Evolutionary conservation across 2,888 invertebrate genomes (phyloP).

Genomic region (Lochmaea crataegi): DNA sequence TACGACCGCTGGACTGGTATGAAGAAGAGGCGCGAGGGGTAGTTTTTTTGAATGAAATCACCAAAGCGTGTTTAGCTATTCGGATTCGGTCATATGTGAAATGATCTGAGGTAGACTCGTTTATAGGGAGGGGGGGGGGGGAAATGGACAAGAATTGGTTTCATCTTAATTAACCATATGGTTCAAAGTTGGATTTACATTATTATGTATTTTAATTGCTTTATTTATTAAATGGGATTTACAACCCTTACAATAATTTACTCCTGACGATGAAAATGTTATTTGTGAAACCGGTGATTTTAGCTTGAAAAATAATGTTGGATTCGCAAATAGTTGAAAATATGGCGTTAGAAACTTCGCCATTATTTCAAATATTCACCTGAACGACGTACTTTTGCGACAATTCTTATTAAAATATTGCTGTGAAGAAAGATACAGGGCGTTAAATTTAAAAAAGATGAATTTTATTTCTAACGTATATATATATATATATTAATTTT

Average conservation of each 20-base stretch:
- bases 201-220: background rate
- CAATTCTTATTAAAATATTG: too few species aligned
- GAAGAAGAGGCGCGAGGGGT: slow-evolving; percentile 58
- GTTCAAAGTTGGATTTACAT: slow-evolving; percentile 11
- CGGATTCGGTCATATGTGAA: slow-evolving; percentile 75
- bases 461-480: too few species aligned
- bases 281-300: too few species aligned
- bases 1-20: slow-evolving; percentile 13
- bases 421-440: too few species aligned
- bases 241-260: too few species aligned
- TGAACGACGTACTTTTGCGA: too few species aligned
- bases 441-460: too few species aligned
- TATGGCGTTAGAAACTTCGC: background rate
- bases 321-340: background rate
- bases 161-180: slow-evolving; percentile 33
- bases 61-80: slow-evolving; percentile 75
- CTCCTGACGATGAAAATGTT: too few species aligned
- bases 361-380: too few species aligned
- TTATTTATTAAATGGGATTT: too few species aligned
- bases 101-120: slow-evolving; percentile 64
- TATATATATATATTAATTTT: too few species aligned
- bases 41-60: slow-evolving; percentile 70
- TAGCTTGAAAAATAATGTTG: background rate
- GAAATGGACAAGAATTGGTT: slow-evolving; percentile 32
- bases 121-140: slow-evolving; percentile 40